These are phyloP conservation scores for Halcyon badia DNA, from an alignment of 2,797 vertebrate genomes.

Conservation along the genomic window DNA sequence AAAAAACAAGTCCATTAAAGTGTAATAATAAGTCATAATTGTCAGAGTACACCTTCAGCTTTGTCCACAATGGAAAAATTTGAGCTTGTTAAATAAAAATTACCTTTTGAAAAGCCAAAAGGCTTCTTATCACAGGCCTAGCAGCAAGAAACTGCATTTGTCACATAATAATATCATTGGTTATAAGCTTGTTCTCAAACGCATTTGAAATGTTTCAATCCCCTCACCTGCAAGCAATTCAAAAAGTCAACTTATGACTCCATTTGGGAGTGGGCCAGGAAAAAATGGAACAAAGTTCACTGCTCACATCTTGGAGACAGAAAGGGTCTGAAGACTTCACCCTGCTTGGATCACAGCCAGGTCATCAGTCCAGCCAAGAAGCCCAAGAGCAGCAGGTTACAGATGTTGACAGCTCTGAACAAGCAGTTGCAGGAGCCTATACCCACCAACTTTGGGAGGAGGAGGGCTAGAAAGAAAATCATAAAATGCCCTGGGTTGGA, in stretches of 20 bases:
- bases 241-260: background rate
- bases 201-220: background rate
- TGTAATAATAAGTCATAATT: background rate
- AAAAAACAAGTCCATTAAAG: background rate
- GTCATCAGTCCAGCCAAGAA: background rate
- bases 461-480: background rate
- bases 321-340: background rate
- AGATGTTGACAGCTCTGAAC: background rate
- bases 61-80: background rate
- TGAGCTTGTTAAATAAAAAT: background rate
- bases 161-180: background rate
- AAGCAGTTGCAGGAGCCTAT: background rate
- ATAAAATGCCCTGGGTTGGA: background rate
- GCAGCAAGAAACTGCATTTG: background rate
- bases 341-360: background rate
- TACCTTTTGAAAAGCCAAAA: background rate
- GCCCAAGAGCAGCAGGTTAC: background rate
- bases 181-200: background rate
- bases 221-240: background rate
- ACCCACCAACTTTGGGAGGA: background rate
- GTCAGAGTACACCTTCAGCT: background rate
- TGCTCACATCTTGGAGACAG: background rate
- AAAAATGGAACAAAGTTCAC: conserved; percentile 25
- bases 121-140: background rate
- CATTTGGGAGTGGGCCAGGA: background rate